Evolutionary conservation across 1,140 invertebrate species (phyloP), one percentile per base, ranked within the genome.

Genomic region (Gryon sp.): DNA sequence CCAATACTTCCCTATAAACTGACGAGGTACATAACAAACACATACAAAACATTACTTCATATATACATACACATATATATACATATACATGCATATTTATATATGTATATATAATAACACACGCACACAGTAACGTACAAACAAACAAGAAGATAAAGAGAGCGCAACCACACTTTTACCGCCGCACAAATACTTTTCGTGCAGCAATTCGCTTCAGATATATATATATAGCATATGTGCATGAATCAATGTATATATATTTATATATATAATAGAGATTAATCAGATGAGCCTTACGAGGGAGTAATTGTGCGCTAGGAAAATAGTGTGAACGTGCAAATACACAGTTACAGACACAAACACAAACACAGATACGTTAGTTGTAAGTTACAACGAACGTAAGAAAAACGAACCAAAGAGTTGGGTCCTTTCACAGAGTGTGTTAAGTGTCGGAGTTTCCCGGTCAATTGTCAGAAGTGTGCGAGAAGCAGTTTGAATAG

Each of bases 161-260:
- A 50, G 24, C 12, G 9, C 34, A n/a, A 41, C 24, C 34, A 53
- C 48, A 53, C 34, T 50, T 32, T 66, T 30, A 16, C 59, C 46
- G 16, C 11, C 22, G 36, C 48, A 53, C 60, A 53, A 65, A 18
- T 30, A 66, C 20, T 40, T 50, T 14, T 62, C 22, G 16, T 16
- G 5, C 9, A 18, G 8, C 15, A 26, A 11, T 26, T 15, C 34
- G 32, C 22, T 7, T 34, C 9, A 12, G 65, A n/a, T n/a, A n/a
- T n/a, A n/a, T 32, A 50, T 43, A 52, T 60, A 52, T 52, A n/a
- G 45, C 26, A 19, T 62, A 59, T 40, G 57, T 48, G 28, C 48
- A 68, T 45, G 55, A 9, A 4, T 0, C 8, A 41, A 45, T 34
- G 45, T 60, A 15, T 60, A n/a, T n/a, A 36, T 52, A 45, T 52